phyloP scores from a whole-genome alignment of 2,113 vertebrate species.

The Festucalex cinctus region DNA sequence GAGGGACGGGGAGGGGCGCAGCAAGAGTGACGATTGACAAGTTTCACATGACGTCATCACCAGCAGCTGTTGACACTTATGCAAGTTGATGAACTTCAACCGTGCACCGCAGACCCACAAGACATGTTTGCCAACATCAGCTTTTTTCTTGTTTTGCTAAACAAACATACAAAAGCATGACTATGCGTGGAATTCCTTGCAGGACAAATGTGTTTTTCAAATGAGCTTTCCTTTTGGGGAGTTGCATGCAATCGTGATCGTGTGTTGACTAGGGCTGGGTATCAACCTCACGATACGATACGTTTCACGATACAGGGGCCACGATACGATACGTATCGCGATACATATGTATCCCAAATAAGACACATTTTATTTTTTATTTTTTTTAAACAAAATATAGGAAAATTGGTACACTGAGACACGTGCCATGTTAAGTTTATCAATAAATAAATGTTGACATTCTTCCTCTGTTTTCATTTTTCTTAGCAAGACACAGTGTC shows the following conservation, averaged over 20 bases:
- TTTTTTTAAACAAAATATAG: too few relatives aligned
- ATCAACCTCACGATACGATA: too few relatives aligned
- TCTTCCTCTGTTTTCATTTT: too few relatives aligned
- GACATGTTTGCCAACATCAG: background rate
- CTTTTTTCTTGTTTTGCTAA: background rate
- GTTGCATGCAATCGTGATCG: slow-evolving; percentile 14
- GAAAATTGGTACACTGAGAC: too few relatives aligned
- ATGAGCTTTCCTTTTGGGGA: slow-evolving; percentile 3
- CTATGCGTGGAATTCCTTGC: slow-evolving; percentile 8
- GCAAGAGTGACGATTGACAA: slow-evolving; percentile 52
- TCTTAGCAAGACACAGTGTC: too few relatives aligned
- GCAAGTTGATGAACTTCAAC: slow-evolving; percentile 59
- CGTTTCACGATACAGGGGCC: too few relatives aligned
- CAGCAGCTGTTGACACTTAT: slow-evolving; percentile 65
- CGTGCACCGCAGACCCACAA: background rate
- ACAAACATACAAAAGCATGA: background rate
- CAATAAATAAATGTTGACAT: too few relatives aligned
- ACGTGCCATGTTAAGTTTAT: too few relatives aligned
- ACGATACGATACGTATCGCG: too few relatives aligned
- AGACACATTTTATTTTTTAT: too few relatives aligned
- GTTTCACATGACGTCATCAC: slow-evolving; percentile 70
- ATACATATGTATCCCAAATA: too few relatives aligned
- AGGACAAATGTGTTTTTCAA: background rate
- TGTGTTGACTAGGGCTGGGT: too few relatives aligned
- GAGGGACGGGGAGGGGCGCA: slow-evolving; percentile 31